Conservation (phyloP, 2,888 invertebrate species). For the Caprella mutica region DNA sequence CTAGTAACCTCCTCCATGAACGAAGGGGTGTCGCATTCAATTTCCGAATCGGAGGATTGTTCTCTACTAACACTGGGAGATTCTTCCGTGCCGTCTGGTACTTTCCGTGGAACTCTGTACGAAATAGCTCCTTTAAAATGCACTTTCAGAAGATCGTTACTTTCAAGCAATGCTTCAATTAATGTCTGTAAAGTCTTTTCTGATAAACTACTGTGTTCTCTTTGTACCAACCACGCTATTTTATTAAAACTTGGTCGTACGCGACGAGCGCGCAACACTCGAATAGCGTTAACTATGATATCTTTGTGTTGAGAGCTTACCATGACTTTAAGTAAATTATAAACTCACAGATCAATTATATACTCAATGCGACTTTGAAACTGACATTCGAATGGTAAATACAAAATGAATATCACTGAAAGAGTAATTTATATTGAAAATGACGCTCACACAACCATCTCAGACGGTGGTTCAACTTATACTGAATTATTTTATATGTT, state of each 20-base stretch:
- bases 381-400: too few species aligned
- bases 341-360: too few species aligned
- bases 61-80: background rate
- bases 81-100: conserved; percentile 14
- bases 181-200: conserved; percentile 27
- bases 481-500: too few species aligned
- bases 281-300: conserved; percentile 30
- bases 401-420: too few species aligned
- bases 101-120: conserved; percentile 26
- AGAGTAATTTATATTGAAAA: too few species aligned
- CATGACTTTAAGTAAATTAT: too few species aligned
- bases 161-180: conserved; percentile 25
- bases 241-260: conserved; percentile 31
- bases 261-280: conserved; percentile 30
- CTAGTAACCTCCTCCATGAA: too few species aligned
- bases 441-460: too few species aligned
- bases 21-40: background rate
- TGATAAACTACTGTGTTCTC: conserved; percentile 26
- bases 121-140: conserved; percentile 31
- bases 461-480: too few species aligned
- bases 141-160: conserved; percentile 28
- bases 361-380: too few species aligned
- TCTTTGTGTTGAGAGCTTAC: conserved; percentile 24
- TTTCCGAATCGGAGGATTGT: conserved; percentile 2
- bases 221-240: conserved; percentile 30